phyloP scores from a whole-genome alignment of 2,797 vertebrate species.

The Dendrocincla fuliginosa region DNA sequence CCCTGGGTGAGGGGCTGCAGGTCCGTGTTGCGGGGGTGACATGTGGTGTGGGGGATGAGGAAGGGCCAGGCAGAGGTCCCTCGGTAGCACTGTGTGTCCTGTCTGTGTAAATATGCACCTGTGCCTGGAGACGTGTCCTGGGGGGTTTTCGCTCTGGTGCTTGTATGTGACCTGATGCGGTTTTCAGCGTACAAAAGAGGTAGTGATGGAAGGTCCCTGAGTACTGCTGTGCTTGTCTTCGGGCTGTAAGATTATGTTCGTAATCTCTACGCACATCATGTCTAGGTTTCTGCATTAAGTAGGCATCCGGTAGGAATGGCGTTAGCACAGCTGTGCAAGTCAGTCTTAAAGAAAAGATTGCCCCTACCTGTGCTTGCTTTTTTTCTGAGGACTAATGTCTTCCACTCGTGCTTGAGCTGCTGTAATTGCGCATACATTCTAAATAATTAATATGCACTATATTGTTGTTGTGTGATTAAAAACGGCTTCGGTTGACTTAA shows the following conservation, averaged over 20 bases:
- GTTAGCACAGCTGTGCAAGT: background rate
- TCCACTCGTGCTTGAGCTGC: background rate
- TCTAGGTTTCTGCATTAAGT: background rate
- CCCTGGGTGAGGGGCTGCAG: background rate
- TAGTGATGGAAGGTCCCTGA: background rate
- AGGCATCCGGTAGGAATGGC: background rate
- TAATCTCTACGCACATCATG: background rate
- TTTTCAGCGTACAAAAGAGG: fast-evolving
- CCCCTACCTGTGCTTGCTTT: background rate
- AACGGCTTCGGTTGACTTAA: background rate
- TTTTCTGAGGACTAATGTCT: background rate
- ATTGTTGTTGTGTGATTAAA: background rate
- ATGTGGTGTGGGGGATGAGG: background rate
- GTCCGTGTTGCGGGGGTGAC: background rate
- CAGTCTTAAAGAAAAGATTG: background rate
- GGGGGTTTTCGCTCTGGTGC: background rate
- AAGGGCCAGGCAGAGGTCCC: background rate
- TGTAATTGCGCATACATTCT: background rate
- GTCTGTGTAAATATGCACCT: background rate
- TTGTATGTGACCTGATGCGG: fast-evolving
- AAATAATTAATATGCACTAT: conserved; percentile 9
- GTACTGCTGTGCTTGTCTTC: background rate
- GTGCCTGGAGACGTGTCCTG: background rate
- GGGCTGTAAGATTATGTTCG: background rate
- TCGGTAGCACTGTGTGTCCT: fast-evolving